Base-by-base conservation (phyloP, 2,113 vertebrate genomes). In the Phrynosoma platyrhinos region DNA sequence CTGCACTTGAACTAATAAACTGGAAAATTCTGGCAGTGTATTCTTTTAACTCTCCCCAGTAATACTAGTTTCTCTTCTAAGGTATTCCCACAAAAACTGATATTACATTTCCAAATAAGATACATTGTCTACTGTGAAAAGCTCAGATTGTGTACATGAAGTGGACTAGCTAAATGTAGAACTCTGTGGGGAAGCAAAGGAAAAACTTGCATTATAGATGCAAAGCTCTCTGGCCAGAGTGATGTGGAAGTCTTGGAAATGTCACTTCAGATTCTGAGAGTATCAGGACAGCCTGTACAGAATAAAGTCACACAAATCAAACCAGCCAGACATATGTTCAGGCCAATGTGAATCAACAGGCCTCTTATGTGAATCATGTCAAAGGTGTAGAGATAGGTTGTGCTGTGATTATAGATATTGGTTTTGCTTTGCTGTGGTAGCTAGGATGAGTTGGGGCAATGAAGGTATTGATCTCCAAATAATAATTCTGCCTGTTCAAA, bases 211-310 rank as follows among this genome's bases (percentile, higher is more conserved):
- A 1, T n/a, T 68, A 0, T 0, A 2, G 3, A 1, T 1, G 8
- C 62, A 0, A 23, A 21, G 3, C n/a, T 30, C 53, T 80, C 1
- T 2, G 8, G 18, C 13, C 21, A 0, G 32, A 47, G 72, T 5
- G 4, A 18, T 6, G 1, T 0, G 0, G 36, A 1, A 52, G 85
- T 0, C n/a, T 2, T 20, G n/a, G 21, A 42, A 71, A 72, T 30
- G 7, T 0, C 13, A 21, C 72, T 0, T 0, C 0, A 0, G 0
- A 71, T n/a, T 47, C 21, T 27, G 0, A 0, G 1, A 0, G 30
- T 18, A 8, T 0, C 1, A 0, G 75, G 72, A 7, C n/a, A 1
- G 9, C 9, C 1, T 0, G 55, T 82, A 36, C 16, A 77, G 84
- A 42, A 79, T 69, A 40, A 79, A 68, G 27, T n/a, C 47, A 76